These are phyloP conservation scores for Oxytorus armatus DNA, from an alignment of 2,888 invertebrate genomes.

Conservation along the genomic window DNA sequence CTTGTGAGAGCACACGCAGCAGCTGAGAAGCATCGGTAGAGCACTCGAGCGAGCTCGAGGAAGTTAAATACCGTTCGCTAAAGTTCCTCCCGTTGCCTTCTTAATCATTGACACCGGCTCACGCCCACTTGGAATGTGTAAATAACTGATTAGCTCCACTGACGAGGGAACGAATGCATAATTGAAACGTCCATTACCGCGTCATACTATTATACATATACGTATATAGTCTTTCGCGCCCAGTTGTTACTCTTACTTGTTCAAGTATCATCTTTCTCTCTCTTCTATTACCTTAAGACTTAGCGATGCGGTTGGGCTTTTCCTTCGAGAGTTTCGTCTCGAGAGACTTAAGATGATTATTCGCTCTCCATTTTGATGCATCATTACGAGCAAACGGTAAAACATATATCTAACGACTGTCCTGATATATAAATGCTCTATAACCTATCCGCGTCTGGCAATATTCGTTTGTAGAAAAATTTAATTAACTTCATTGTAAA, in stretches of 20 bases:
- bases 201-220: constrained; percentile 60
- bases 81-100: constrained; percentile 74
- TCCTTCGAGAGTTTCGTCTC: constrained; percentile 37
- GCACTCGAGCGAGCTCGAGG: constrained; percentile 67
- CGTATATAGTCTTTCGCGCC: constrained; percentile 13
- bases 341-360: constrained; percentile 29
- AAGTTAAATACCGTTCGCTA: constrained; percentile 79
- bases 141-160: constrained; percentile 79
- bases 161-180: constrained; percentile 77
- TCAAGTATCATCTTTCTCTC: constrained; percentile 34
- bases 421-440: no score
- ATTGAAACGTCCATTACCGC: constrained; percentile 80
- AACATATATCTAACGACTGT: no score
- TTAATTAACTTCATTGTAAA: no score
- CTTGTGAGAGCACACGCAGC: constrained; percentile 30
- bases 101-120: constrained; percentile 81
- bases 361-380: constrained; percentile 9
- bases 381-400: background rate
- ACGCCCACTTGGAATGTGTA: constrained; percentile 80
- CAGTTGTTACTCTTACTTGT: constrained; percentile 51
- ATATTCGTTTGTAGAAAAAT: no score
- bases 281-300: constrained; percentile 25
- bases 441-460: no score
- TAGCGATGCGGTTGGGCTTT: constrained; percentile 20
- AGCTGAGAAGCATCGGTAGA: constrained; percentile 48